Percentiles rank a stretch among this genome's conserved stretches.
Evolutionary conservation across 2,888 invertebrate genomes (phyloP).

Genomic region (Latrodectus hesperus): DNA sequence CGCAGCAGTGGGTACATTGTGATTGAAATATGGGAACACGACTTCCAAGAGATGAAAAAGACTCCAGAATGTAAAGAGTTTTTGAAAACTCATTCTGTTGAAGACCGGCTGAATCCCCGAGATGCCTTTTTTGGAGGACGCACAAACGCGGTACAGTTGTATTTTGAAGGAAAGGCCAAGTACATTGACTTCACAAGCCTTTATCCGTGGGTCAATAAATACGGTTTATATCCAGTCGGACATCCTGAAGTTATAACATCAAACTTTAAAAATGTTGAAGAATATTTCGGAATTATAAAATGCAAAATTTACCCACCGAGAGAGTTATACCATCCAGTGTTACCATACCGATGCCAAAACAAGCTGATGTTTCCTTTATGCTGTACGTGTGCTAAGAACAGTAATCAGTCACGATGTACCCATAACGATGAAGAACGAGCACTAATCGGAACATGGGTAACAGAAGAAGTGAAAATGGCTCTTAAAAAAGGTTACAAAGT

Average conservation of each 20-base stretch:
- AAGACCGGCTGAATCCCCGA: conserved; percentile 26
- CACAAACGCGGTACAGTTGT: conserved; percentile 71
- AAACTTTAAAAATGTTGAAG: conserved; percentile 7
- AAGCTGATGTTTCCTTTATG: conserved; percentile 74
- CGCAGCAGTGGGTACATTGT: background rate
- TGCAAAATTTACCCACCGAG: conserved; percentile 71
- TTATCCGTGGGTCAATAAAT: conserved; percentile 70
- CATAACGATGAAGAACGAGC: conserved; percentile 72
- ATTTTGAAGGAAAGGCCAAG: conserved; percentile 70
- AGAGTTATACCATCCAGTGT: conserved; percentile 72
- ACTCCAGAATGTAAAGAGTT: conserved; percentile 61
- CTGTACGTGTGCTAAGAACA: conserved; percentile 72
- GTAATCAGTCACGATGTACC: conserved; percentile 71
- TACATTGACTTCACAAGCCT: conserved; percentile 71
- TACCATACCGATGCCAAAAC: conserved; percentile 72
- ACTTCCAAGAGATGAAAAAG: background rate
- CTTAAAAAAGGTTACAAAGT: conserved; percentile 71
- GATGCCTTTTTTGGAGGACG: conserved; percentile 72
- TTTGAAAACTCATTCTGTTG: background rate
- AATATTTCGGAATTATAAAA: conserved; percentile 71
- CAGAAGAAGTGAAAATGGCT: conserved; percentile 71
- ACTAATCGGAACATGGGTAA: conserved; percentile 73
- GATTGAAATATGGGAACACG: conserved; percentile 24
- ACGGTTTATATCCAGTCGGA: conserved; percentile 70
- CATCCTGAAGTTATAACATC: conserved; percentile 70